Conservation (phyloP, 2,888 invertebrate species). For the Prenolepis imparis region DNA sequence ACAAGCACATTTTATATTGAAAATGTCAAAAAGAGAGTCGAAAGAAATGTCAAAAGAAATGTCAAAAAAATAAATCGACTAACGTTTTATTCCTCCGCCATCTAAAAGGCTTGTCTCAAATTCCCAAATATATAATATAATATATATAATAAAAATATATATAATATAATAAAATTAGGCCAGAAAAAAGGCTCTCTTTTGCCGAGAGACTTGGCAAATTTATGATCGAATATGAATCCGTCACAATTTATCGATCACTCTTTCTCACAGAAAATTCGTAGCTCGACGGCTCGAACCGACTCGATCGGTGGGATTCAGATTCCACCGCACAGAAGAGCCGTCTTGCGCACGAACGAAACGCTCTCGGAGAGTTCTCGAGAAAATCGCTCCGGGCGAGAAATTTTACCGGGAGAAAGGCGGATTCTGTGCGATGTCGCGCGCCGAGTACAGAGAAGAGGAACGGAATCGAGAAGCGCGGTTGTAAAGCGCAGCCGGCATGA, state of each 20-base stretch:
- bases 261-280: conserved; percentile 18
- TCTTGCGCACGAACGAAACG: conserved; percentile 52
- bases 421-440: conserved; percentile 41
- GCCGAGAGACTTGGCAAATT: too few relatives aligned
- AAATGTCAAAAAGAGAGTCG: conserved; percentile 1
- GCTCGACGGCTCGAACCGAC: conserved; percentile 37
- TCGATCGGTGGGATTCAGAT: conserved; percentile 60
- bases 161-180: too few relatives aligned
- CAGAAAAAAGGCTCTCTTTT: neutral
- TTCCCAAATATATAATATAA: too few relatives aligned
- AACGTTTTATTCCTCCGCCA: neutral
- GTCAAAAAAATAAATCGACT: neutral
- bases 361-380: conserved; percentile 66
- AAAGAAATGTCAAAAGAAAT: too few relatives aligned
- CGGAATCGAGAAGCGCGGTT: conserved; percentile 57
- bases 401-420: conserved; percentile 77
- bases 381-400: conserved; percentile 76
- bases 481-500: conserved; percentile 64
- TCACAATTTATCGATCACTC: neutral
- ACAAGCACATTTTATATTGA: neutral
- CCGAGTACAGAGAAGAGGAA: conserved; percentile 31
- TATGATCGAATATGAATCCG: neutral
- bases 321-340: conserved; percentile 60
- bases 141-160: too few relatives aligned
- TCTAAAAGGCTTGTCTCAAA: neutral